phyloP scores from a whole-genome alignment of 2,113 vertebrate species.

The Pao palembangensis region DNA sequence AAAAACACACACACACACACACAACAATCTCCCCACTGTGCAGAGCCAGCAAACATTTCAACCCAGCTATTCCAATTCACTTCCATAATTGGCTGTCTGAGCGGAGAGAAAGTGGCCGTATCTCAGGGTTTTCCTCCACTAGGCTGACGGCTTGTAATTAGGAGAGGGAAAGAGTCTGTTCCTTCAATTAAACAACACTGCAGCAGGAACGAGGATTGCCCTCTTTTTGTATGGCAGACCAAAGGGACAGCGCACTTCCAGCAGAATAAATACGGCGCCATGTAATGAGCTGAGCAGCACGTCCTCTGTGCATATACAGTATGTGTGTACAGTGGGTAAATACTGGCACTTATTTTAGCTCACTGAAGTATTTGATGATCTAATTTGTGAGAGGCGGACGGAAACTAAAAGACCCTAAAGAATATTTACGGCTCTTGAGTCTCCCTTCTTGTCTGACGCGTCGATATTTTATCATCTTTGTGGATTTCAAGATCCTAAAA shows the following conservation, averaged over 20 bases:
- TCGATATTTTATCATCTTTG: background rate
- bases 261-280: slow-evolving; percentile 84
- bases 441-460: background rate
- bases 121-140: slow-evolving; percentile 42
- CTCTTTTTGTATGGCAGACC: slow-evolving; percentile 82
- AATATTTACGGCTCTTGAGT: slow-evolving; percentile 6
- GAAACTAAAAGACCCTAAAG: slow-evolving; percentile 17
- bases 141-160: slow-evolving; percentile 82
- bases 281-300: slow-evolving; percentile 82
- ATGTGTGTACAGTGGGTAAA: slow-evolving; percentile 70
- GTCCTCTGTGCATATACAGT: slow-evolving; percentile 7
- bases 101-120: slow-evolving; percentile 40
- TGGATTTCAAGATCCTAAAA: background rate
- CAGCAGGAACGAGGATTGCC: slow-evolving; percentile 88
- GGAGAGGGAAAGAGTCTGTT: slow-evolving; percentile 84
- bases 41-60: slow-evolving; percentile 52
- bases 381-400: slow-evolving; percentile 49
- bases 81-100: slow-evolving; percentile 52
- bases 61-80: slow-evolving; percentile 46
- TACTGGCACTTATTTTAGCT: slow-evolving; percentile 75
- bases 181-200: slow-evolving; percentile 87
- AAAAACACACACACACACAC: no score
- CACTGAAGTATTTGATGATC: slow-evolving; percentile 81
- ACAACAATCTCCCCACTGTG: slow-evolving; percentile 27
- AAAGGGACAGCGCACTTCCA: slow-evolving; percentile 69